These are phyloP conservation scores for Drosophila mauritiana DNA, from an alignment of 1,140 invertebrate genomes.

Conservation along the genomic window DNA sequence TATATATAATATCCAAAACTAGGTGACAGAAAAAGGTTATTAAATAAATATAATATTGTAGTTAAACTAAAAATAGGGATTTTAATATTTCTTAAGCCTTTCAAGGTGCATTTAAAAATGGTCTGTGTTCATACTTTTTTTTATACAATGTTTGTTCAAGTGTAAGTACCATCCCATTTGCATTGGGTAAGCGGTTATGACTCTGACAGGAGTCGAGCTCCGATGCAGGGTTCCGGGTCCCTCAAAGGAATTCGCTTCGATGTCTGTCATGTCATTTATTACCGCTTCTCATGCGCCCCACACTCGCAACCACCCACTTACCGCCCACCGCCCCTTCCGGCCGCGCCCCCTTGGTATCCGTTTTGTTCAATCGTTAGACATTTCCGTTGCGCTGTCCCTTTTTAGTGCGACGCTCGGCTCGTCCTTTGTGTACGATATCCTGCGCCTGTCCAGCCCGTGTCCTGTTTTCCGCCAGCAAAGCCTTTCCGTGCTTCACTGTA, in stretches of 20 bases:
- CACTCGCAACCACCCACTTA: not conserved
- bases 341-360: constrained; percentile 48
- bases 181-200: constrained; percentile 73
- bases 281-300: constrained; percentile 36
- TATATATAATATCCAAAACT: not conserved
- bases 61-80: too few relatives aligned
- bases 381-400: constrained; percentile 77
- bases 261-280: constrained; percentile 80
- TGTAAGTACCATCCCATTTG: constrained; percentile 48
- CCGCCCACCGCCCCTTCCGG: constrained; percentile 20
- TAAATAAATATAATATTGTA: too few relatives aligned
- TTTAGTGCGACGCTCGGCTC: constrained; percentile 64
- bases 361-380: constrained; percentile 79
- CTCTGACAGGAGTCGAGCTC: constrained; percentile 46
- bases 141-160: not conserved
- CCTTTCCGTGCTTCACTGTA: constrained; percentile 29
- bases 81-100: not conserved
- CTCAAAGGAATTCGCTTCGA: constrained; percentile 69
- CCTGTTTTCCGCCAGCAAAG: constrained; percentile 22
- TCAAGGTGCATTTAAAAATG: too few relatives aligned
- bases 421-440: constrained; percentile 68
- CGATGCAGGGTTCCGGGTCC: constrained; percentile 43
- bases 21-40: too few relatives aligned
- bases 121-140: not conserved
- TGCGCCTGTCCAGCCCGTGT: constrained; percentile 25